Evolutionary conservation across 1,140 invertebrate genomes (phyloP).

Genomic region (Harlomillsia oculata): DNA sequence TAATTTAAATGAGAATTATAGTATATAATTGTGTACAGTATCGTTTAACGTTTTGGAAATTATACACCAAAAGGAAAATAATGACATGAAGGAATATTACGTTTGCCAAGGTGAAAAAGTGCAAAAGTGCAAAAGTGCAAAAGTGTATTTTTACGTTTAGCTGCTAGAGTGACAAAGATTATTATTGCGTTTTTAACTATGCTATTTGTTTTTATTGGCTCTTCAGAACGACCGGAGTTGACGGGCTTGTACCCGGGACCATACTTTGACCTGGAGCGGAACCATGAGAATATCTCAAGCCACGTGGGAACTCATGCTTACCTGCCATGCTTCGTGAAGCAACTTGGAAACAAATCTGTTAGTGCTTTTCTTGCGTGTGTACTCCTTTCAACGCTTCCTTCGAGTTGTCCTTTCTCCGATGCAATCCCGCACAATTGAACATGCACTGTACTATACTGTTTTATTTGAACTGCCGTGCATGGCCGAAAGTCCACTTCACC

Average conservation of each 20-base stretch:
- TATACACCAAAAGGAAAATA: no score
- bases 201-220: neutral
- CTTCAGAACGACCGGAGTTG: slow-evolving; percentile 14
- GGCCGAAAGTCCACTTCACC: no score
- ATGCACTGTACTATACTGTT: neutral
- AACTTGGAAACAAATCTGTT: slow-evolving; percentile 35
- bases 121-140: no score
- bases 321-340: slow-evolving; percentile 33
- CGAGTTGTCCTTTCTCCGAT: slow-evolving; percentile 1
- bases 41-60: no score
- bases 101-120: no score
- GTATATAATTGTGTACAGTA: no score
- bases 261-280: slow-evolving; percentile 33
- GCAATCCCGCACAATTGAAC: neutral
- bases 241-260: slow-evolving; percentile 32
- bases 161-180: no score
- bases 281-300: slow-evolving; percentile 29
- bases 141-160: no score
- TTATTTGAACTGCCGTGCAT: neutral
- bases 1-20: no score
- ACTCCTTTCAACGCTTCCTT: neutral
- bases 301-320: slow-evolving; percentile 32
- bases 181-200: no score
- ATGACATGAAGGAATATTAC: no score
- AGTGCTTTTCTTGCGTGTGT: slow-evolving; percentile 12